Percentiles rank a stretch among this genome's conserved stretches.
These are phyloP conservation scores for Drosophila funebris DNA, from an alignment of 1,140 invertebrate genomes.

Conservation along the genomic window DNA sequence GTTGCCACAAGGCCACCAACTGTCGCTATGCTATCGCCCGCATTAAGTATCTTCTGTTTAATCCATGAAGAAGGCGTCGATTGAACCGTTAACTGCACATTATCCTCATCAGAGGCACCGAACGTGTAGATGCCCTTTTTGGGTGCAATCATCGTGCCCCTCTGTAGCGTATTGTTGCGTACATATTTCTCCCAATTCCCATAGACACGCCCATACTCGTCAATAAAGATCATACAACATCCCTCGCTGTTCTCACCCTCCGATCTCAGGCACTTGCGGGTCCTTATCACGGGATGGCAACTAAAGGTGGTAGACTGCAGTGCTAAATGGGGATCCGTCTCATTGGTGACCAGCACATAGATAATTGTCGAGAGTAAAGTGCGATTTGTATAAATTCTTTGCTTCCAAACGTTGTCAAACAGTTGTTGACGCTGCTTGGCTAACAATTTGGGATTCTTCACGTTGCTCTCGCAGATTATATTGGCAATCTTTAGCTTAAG, in stretches of 20 bases:
- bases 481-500: conserved; percentile 64
- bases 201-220: conserved; percentile 71
- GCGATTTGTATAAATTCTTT: conserved; percentile 68
- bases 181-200: conserved; percentile 66
- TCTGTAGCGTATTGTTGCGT: conserved; percentile 58
- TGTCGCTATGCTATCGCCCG: conserved; percentile 53
- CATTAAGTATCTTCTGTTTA: conserved; percentile 42
- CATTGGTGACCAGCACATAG: conserved; percentile 69
- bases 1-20: conserved; percentile 59
- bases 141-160: conserved; percentile 71
- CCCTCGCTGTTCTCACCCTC: conserved; percentile 54
- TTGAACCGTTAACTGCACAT: conserved; percentile 42
- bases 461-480: conserved; percentile 40
- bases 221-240: conserved; percentile 78
- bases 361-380: conserved; percentile 69
- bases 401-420: conserved; percentile 70
- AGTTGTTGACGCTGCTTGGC: conserved; percentile 46
- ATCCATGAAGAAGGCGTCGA: conserved; percentile 39
- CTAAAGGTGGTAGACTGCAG: conserved; percentile 56
- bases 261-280: conserved; percentile 55
- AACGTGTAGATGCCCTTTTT: conserved; percentile 64
- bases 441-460: conserved; percentile 16
- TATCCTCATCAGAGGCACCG: conserved; percentile 23
- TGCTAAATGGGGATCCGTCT: conserved; percentile 44
- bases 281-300: conserved; percentile 73